Evolutionary conservation across 2,797 vertebrate genomes (phyloP).

Genomic region (Muraenolepis orangiensis): DNA sequence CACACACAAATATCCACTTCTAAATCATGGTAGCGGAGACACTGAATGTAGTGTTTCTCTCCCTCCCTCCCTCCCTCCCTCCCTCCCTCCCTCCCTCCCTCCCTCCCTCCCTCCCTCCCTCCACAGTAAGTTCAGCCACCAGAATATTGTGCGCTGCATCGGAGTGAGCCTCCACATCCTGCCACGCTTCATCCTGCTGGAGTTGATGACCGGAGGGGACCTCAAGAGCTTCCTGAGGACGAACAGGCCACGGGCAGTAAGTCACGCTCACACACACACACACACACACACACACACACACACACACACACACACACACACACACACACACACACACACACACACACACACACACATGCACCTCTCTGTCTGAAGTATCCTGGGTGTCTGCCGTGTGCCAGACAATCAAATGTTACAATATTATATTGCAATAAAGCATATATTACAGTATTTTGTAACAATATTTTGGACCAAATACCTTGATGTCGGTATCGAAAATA

Average conservation of each 20-base stretch:
- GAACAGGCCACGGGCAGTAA: slow-evolving; percentile 81
- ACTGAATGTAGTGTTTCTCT: slow-evolving; percentile 22
- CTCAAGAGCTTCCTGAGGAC: slow-evolving; percentile 92
- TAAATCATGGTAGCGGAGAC: no score
- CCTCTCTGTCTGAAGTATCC: not conserved
- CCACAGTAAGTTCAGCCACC: slow-evolving; percentile 87
- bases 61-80: not conserved
- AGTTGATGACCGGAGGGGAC: slow-evolving; percentile 92
- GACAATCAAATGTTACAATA: no score
- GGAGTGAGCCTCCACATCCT: slow-evolving; percentile 87
- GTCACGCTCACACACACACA: no score
- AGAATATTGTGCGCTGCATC: slow-evolving; percentile 86
- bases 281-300: no score
- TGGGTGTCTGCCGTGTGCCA: no score
- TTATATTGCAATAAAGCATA: no score
- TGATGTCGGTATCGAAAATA: no score
- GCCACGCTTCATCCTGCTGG: slow-evolving; percentile 88
- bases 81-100: not conserved
- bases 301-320: no score
- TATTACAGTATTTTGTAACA: no score
- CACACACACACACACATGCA: not conserved
- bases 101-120: slow-evolving; percentile 4
- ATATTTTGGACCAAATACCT: no score
- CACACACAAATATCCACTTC: slow-evolving; percentile 7
- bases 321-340: no score